Evolutionary conservation across 2,113 vertebrate genomes (phyloP), one percentile per base, ranked within the genome.

Genomic region (Coreoperca whiteheadi): DNA sequence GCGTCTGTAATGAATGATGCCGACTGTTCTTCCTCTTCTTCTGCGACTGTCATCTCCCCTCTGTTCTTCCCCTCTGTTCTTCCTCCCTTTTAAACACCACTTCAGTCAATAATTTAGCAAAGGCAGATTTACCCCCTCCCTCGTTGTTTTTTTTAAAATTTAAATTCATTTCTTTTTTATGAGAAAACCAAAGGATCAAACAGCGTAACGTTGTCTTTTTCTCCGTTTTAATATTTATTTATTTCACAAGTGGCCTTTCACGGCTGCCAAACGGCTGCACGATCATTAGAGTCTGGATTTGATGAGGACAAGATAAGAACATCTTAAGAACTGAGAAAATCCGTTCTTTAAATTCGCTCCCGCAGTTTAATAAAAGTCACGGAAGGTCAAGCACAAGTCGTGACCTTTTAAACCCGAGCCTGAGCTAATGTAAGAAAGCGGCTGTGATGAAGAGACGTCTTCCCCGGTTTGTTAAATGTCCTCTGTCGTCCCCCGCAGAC

Each of bases 401-500:
- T 50, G 46, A 14, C 46, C 43, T 46, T 46, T 46, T 50, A 16
- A 50, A 50, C 15, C 16, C 18, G 18, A 1, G 20, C 46, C 46
- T 48, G 48, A 50, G 1, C 43, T 46, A 15, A 46, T 46, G 1
- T 4, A 4, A 50, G 48, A 20, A n/a, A 51, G 48, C 48, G 6
- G 48, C 48, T 51, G 8, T 50, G 6, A 2, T 18, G 16, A 20
- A 14, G 43, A 43, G 12, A 16, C 8, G 1, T 67, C n/a, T 30
- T 20, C 32, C 53, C 43, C 32, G 0, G n/a, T 72, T 46, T 46
- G 25, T 32, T 66, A 15, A 41, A 46, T 54, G 18, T 18, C 25
- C 6, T 18, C 59, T n/a, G 21, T 72, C 2, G 6, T 8, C 46
- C 70, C 18, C 34, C 0, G 0, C 30, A 98, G 97, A 84, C 95